Evolutionary conservation across 2,113 vertebrate species (phyloP).

Genomic region (Morone chrysops): DNA sequence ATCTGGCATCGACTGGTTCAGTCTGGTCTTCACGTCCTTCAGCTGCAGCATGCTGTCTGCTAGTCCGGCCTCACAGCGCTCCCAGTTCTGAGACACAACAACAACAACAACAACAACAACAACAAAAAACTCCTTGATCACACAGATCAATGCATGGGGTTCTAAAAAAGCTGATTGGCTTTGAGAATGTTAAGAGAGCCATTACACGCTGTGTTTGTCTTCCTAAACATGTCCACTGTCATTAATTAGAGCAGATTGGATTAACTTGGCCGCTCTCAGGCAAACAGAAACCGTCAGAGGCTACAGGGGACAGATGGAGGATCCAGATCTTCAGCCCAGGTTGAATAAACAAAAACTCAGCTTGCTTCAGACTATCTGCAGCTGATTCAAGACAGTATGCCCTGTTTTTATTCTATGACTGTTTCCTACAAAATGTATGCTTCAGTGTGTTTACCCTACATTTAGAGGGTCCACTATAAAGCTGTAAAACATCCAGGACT

Average conservation of each 20-base stretch:
- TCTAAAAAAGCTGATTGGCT: neutral
- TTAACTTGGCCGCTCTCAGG: slow-evolving; percentile 34
- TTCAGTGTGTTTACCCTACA: too few species aligned
- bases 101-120: too few species aligned
- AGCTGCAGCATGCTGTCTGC: slow-evolving; percentile 80
- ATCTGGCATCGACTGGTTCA: slow-evolving; percentile 85
- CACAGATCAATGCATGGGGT: neutral
- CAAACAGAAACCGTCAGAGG: neutral
- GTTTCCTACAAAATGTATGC: neutral
- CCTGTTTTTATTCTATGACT: too few species aligned
- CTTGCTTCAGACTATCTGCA: neutral
- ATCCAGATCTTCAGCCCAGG: neutral
- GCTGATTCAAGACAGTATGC: neutral
- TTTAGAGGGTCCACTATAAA: too few species aligned
- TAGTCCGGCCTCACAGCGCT: slow-evolving; percentile 84
- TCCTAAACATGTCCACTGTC: neutral
- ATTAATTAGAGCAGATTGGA: slow-evolving; percentile 60
- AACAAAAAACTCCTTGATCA: neutral
- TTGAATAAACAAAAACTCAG: neutral
- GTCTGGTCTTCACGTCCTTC: slow-evolving; percentile 80
- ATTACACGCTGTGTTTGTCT: neutral
- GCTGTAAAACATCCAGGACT: too few species aligned
- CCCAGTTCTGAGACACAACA: slow-evolving; percentile 87
- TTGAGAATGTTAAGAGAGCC: neutral
- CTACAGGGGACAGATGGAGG: slow-evolving; percentile 27